phyloP scores from a whole-genome alignment of 2,797 vertebrate genomes.

The Petrocephalus schoutedeni region DNA sequence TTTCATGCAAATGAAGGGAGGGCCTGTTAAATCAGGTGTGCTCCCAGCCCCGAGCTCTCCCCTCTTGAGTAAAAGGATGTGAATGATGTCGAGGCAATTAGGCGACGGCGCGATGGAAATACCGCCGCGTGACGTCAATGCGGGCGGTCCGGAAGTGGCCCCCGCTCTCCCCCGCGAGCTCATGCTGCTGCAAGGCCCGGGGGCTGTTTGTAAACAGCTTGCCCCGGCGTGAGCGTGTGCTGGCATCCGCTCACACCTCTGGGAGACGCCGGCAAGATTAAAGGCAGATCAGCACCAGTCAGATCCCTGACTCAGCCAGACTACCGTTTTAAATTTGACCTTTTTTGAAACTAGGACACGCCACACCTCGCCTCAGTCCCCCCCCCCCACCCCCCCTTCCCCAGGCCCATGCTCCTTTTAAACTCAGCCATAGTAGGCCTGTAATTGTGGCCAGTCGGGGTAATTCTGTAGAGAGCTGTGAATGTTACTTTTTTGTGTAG shows the following conservation, averaged over 20 bases:
- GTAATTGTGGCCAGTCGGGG: constrained; percentile 54
- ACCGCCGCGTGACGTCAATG: background rate
- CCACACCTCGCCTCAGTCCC: background rate
- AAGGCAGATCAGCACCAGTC: constrained; percentile 35
- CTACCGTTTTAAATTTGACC: constrained; percentile 36
- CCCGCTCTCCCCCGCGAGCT: too few relatives aligned
- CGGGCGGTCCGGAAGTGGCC: background rate
- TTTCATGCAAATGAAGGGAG: constrained; percentile 11
- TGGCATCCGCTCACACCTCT: constrained; percentile 15
- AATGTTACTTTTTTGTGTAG: constrained; percentile 41
- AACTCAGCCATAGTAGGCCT: constrained; percentile 39
- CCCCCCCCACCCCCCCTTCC: background rate
- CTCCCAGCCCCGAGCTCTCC: background rate
- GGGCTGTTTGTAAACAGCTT: background rate
- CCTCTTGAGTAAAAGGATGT: constrained; percentile 8
- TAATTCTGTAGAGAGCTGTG: constrained; percentile 42
- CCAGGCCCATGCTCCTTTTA: constrained; percentile 31
- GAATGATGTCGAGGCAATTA: constrained; percentile 17
- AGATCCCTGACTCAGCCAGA: constrained; percentile 42
- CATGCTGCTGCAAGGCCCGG: background rate
- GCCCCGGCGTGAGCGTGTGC: background rate
- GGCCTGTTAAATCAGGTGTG: constrained; percentile 13
- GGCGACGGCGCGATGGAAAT: constrained; percentile 14
- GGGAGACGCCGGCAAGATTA: constrained; percentile 40
- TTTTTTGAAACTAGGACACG: background rate